Evolutionary conservation across 1,140 invertebrate species (phyloP), one percentile per base, ranked within the genome.

Genomic region (Spodoptera litura): DNA sequence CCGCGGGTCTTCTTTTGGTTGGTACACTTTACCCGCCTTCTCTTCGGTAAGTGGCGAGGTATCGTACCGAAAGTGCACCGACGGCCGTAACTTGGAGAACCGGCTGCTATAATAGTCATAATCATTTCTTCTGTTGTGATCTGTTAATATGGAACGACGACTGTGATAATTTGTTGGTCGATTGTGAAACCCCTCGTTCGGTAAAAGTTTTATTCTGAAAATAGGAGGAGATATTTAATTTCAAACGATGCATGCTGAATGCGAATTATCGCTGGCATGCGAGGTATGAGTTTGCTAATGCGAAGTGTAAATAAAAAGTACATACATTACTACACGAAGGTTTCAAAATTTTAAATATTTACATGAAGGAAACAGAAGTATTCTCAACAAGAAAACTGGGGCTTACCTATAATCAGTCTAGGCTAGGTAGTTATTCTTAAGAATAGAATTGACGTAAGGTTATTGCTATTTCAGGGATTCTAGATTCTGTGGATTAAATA

Each of bases 1-100:
- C 35, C 89, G 88, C 13, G 92, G 92, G 84, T 94, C 89, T 89
- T 94, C 91, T 73, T 85, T 82, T 61, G 92, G 91, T 61, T 90
- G 79, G 85, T 94, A 80, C 70, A 89, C 51, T 84, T 89, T 87
- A 84, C 89, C 44, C 59, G 81, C 15, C 77, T 88, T 80, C 53
- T 83, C 51, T 59, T 75, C 56, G 82, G 82, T 62, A 72, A 77
- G 49, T 74, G 81, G 31, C 71, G 82, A n/a, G 79, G 85, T 51
- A 78, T 78, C 58, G 79, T 86, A 55, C 64, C 83, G 49, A 89
- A 79, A 10, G 74, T 87, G 83, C 83, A 85, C 20, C 80, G 81
- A 70, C 80, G 84, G 1, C 59, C 66, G 81, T 85, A 84, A 55
- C 62, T 81, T 13, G 81, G 78, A 11, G 86, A 86, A 5, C 89